phyloP scores from a whole-genome alignment of 2,888 invertebrate genomes.

The Tanaodytes sp. region DNA sequence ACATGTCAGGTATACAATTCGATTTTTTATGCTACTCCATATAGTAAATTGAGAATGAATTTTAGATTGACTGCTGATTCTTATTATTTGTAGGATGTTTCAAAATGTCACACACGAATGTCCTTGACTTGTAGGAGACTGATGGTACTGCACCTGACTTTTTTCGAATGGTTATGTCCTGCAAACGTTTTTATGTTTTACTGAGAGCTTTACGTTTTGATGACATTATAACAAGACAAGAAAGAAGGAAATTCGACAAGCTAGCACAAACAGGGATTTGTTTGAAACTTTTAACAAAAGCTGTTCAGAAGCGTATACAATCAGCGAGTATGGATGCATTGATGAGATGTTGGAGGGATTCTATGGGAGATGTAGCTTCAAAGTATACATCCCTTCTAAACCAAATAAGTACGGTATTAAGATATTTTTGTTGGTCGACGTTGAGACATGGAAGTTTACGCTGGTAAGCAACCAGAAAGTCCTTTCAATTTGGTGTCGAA shows the following conservation, averaged over 20 bases:
- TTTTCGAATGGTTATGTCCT: slow-evolving; percentile 30
- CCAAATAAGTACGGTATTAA: slow-evolving; percentile 17
- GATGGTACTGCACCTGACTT: slow-evolving; percentile 25
- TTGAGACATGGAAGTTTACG: slow-evolving; percentile 49
- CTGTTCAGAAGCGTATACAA: slow-evolving; percentile 1
- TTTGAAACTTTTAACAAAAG: slow-evolving; percentile 22
- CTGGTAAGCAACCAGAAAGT: slow-evolving; percentile 40
- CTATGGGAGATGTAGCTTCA: slow-evolving; percentile 42
- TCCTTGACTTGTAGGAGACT: slow-evolving; percentile 22
- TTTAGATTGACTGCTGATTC: too few relatives aligned
- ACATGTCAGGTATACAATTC: neutral
- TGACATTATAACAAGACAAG: slow-evolving; percentile 30
- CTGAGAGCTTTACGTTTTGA: slow-evolving; percentile 34
- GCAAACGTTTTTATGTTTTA: slow-evolving; percentile 22
- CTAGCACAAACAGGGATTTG: slow-evolving; percentile 19
- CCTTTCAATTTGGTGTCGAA: slow-evolving; percentile 18
- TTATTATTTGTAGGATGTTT: slow-evolving; percentile 8
- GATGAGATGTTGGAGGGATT: slow-evolving; percentile 54
- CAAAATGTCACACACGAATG: slow-evolving; percentile 20
- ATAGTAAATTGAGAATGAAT: neutral
- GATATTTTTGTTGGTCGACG: slow-evolving; percentile 20
- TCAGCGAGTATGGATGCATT: slow-evolving; percentile 17
- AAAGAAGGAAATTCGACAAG: slow-evolving; percentile 43
- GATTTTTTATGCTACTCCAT: too few relatives aligned
- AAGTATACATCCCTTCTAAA: slow-evolving; percentile 18